phyloP scores from a whole-genome alignment of 2,113 vertebrate species.

The Aphelocoma coerulescens region DNA sequence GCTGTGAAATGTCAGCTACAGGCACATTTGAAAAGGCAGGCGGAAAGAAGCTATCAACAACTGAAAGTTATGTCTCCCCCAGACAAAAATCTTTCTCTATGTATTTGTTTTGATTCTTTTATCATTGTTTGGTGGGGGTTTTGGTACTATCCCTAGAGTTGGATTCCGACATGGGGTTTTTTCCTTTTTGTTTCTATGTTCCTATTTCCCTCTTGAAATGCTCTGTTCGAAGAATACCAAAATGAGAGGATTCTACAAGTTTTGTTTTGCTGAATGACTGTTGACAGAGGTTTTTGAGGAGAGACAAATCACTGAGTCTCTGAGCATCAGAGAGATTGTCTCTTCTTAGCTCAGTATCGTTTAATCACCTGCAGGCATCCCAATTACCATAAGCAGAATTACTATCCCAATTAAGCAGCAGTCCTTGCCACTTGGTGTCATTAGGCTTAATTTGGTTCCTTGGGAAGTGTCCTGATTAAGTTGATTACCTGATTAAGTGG shows the following conservation, averaged over 20 bases:
- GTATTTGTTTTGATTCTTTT: background rate
- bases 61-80: background rate
- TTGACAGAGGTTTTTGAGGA: slow-evolving; percentile 50
- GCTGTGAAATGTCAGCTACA: background rate
- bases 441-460: slow-evolving; percentile 74
- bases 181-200: background rate
- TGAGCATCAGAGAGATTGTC: slow-evolving; percentile 37
- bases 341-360: slow-evolving; percentile 53
- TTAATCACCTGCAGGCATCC: slow-evolving; percentile 72
- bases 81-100: background rate
- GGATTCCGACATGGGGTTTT: fast-evolving
- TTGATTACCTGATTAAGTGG: slow-evolving; percentile 73
- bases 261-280: slow-evolving; percentile 34
- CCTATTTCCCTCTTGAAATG: background rate
- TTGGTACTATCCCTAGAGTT: background rate
- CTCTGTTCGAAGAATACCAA: background rate
- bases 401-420: slow-evolving; percentile 71
- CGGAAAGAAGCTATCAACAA: background rate
- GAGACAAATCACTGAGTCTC: slow-evolving; percentile 48
- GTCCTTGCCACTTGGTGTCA: slow-evolving; percentile 67
- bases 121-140: background rate
- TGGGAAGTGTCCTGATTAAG: slow-evolving; percentile 73
- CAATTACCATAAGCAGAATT: slow-evolving; percentile 71
- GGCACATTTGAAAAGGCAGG: background rate
- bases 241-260: background rate